These are phyloP conservation scores for Gadus chalcogrammus DNA, from an alignment of 2,113 vertebrate genomes.

Conservation along the genomic window DNA sequence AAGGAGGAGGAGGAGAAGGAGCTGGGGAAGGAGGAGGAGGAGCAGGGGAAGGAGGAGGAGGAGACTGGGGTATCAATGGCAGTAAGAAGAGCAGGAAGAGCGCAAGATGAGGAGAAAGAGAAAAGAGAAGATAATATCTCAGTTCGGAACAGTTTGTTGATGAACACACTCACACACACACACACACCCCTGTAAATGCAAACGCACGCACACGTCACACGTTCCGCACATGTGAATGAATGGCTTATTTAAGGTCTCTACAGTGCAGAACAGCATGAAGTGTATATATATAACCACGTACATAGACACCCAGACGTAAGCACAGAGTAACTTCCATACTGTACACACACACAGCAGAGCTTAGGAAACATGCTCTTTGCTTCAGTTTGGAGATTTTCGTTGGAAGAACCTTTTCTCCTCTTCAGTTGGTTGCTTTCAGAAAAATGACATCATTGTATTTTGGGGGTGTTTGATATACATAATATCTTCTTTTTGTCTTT, in stretches of 20 bases:
- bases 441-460: conserved; percentile 68
- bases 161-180: conserved; percentile 45
- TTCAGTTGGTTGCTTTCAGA: conserved; percentile 57
- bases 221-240: conserved; percentile 2
- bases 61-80: conserved; percentile 49
- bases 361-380: conserved; percentile 40
- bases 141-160: conserved; percentile 46
- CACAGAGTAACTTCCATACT: neutral
- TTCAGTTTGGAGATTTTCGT: conserved; percentile 44
- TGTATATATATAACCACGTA: neutral
- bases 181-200: conserved; percentile 39
- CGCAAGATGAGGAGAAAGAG: conserved; percentile 60
- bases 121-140: conserved; percentile 64
- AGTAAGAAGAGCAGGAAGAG: conserved; percentile 66
- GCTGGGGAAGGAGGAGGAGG: neutral
- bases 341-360: conserved; percentile 39
- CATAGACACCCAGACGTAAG: neutral
- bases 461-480: neutral
- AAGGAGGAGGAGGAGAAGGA: neutral
- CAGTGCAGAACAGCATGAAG: conserved; percentile 23
- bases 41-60: conserved; percentile 1
- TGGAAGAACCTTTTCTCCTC: conserved; percentile 65
- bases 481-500: conserved; percentile 18
- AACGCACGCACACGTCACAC: conserved; percentile 22
- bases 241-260: conserved; percentile 21